These are phyloP conservation scores for Epicauta chinensis DNA, from an alignment of 1,140 invertebrate species.

Conservation along the genomic window DNA sequence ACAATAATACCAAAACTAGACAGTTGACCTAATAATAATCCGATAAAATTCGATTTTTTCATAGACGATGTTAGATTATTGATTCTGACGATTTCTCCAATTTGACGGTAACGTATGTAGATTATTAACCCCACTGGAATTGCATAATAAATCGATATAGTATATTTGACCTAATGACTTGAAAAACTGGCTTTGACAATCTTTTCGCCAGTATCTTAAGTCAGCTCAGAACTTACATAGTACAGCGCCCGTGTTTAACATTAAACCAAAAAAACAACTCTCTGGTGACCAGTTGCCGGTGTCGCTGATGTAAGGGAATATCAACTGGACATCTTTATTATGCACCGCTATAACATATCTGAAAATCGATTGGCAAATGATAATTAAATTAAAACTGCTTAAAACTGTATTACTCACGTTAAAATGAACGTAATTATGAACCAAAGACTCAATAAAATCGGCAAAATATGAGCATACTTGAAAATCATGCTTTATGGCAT, in stretches of 20 bases:
- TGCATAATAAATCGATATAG: too few relatives aligned
- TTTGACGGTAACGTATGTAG: slow-evolving; percentile 13
- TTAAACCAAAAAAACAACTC: slow-evolving; percentile 69
- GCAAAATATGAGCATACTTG: background rate
- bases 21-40: slow-evolving; percentile 47
- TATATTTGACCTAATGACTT: too few relatives aligned
- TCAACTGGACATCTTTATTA: slow-evolving; percentile 59
- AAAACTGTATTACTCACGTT: background rate
- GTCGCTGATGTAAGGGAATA: slow-evolving; percentile 73
- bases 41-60: too few relatives aligned
- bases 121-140: slow-evolving; percentile 5
- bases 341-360: slow-evolving; percentile 61
- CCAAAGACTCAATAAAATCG: slow-evolving; percentile 2
- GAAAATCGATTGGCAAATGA: slow-evolving; percentile 3
- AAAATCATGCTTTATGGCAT: too few relatives aligned
- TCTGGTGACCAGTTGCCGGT: slow-evolving; percentile 66
- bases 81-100: slow-evolving; percentile 8
- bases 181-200: too few relatives aligned
- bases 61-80: too few relatives aligned
- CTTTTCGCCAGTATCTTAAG: too few relatives aligned
- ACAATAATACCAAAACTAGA: slow-evolving; percentile 29
- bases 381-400: too few relatives aligned
- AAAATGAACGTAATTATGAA: slow-evolving; percentile 2
- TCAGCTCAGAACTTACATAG: slow-evolving; percentile 59
- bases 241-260: slow-evolving; percentile 62